Evolutionary conservation across 2,888 invertebrate genomes (phyloP).

Genomic region (Oscheius sp.): DNA sequence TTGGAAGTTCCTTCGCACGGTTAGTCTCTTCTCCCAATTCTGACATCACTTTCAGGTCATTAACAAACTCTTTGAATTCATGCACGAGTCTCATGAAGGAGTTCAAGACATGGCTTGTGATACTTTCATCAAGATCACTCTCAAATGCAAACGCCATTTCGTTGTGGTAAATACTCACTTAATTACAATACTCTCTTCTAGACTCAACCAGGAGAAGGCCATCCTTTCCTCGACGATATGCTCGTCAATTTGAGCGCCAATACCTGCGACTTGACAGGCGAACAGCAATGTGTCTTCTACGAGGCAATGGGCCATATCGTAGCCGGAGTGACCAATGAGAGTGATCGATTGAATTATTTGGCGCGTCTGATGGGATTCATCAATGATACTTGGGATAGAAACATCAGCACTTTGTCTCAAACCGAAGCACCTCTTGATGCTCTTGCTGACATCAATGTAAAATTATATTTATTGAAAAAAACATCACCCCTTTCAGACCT

Average conservation of each 20-base stretch:
- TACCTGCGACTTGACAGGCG: constrained; percentile 96
- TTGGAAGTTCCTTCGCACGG: constrained; percentile 99
- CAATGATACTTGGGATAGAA: constrained; percentile 99
- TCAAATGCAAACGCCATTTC: constrained; percentile 96
- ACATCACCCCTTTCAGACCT: constrained; percentile 78
- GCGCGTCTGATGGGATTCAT: constrained; percentile 97
- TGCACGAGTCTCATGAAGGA: constrained; percentile 99
- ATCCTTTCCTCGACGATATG: constrained; percentile 98
- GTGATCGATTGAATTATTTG: constrained; percentile 87
- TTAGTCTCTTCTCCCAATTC: constrained; percentile 71
- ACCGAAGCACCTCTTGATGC: constrained; percentile 68
- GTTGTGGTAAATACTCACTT: constrained; percentile 76
- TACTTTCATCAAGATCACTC: constrained; percentile 98
- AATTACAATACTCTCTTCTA: constrained; percentile 68
- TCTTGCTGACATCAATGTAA: constrained; percentile 76
- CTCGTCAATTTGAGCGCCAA: constrained; percentile 92
- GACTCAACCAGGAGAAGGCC: constrained; percentile 91
- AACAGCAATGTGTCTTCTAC: constrained; percentile 97
- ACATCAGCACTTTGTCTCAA: constrained; percentile 85
- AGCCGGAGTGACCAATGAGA: constrained; percentile 77
- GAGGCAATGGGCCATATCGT: constrained; percentile 99
- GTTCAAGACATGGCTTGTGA: constrained; percentile 99
- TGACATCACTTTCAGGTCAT: constrained; percentile 74
- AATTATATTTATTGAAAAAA: not conserved
- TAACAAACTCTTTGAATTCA: constrained; percentile 99